A percentile compares a stretch with the other conserved stretches of the same genome.
These are phyloP conservation scores for Batillaria attramentaria DNA, from an alignment of 1,140 invertebrate genomes.

Conservation along the genomic window DNA sequence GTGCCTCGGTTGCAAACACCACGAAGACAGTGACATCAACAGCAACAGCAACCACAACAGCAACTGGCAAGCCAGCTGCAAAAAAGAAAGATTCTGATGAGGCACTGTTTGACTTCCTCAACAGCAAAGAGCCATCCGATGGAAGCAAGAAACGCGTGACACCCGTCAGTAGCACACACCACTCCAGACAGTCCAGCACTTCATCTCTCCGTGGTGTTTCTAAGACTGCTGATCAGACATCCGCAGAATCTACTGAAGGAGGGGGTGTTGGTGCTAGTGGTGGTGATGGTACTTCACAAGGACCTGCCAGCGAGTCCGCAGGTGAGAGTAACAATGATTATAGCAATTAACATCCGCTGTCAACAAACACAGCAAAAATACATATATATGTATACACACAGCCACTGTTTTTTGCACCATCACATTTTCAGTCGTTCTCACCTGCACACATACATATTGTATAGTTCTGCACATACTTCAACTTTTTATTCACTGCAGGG, in stretches of 20 bases:
- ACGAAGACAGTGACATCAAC: constrained; percentile 32
- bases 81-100: constrained; percentile 73
- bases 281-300: not conserved
- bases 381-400: too few relatives aligned
- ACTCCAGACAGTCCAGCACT: constrained; percentile 70
- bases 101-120: constrained; percentile 73
- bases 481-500: too few relatives aligned
- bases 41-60: constrained; percentile 41
- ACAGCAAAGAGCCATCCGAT: constrained; percentile 65
- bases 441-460: too few relatives aligned
- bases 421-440: too few relatives aligned
- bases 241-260: not conserved
- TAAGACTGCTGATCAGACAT: not conserved
- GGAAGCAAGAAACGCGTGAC: constrained; percentile 51
- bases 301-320: not conserved
- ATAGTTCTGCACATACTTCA: too few relatives aligned
- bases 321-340: too few relatives aligned
- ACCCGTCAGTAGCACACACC: constrained; percentile 54
- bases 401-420: too few relatives aligned
- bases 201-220: constrained; percentile 50
- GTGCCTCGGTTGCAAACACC: constrained; percentile 12
- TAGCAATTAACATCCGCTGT: too few relatives aligned
- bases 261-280: not conserved
- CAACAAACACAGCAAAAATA: too few relatives aligned
- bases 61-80: not conserved